A percentile compares a stretch with the other conserved stretches of the same genome.
These are phyloP conservation scores for Parapsyche elsis DNA, from an alignment of 1,140 invertebrate genomes.

Conservation along the genomic window DNA sequence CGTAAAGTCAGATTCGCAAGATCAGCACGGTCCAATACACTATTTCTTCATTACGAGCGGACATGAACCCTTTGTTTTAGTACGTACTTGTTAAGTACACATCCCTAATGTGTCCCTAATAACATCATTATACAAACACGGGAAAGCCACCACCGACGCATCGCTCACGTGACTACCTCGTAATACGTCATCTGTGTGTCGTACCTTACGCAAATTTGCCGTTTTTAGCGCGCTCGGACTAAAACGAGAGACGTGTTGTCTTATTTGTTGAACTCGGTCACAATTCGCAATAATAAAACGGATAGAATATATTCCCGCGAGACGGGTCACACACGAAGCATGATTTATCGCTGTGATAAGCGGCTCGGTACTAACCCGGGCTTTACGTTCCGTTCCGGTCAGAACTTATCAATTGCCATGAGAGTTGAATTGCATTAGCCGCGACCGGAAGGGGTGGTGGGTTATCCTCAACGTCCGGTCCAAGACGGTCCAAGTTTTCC, in stretches of 20 bases:
- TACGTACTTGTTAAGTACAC: background rate
- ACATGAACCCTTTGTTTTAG: conserved; percentile 36
- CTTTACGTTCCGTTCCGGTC: conserved; percentile 15
- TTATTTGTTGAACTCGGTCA: background rate
- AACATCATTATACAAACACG: conserved; percentile 39
- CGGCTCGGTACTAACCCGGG: background rate
- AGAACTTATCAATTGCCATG: conserved; percentile 41
- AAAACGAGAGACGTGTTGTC: background rate
- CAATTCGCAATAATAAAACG: background rate
- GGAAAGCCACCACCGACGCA: background rate
- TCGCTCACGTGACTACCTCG: conserved; percentile 22
- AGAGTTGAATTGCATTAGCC: conserved; percentile 40
- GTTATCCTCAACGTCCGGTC: conserved; percentile 46
- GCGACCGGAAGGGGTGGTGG: conserved; percentile 40
- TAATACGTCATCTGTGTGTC: conserved; percentile 18
- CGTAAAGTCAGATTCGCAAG: background rate
- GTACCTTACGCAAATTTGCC: conserved; percentile 7
- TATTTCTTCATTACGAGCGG: conserved; percentile 52
- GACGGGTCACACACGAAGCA: conserved; percentile 16
- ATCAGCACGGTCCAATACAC: conserved; percentile 29
- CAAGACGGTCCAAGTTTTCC: conserved; percentile 45
- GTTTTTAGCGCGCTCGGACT: background rate
- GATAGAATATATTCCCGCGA: background rate
- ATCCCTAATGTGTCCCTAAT: conserved; percentile 33
- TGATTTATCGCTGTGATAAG: conserved; percentile 23